Conservation (phyloP, 2,113 vertebrate species). For the Vulpes lagopus region DNA sequence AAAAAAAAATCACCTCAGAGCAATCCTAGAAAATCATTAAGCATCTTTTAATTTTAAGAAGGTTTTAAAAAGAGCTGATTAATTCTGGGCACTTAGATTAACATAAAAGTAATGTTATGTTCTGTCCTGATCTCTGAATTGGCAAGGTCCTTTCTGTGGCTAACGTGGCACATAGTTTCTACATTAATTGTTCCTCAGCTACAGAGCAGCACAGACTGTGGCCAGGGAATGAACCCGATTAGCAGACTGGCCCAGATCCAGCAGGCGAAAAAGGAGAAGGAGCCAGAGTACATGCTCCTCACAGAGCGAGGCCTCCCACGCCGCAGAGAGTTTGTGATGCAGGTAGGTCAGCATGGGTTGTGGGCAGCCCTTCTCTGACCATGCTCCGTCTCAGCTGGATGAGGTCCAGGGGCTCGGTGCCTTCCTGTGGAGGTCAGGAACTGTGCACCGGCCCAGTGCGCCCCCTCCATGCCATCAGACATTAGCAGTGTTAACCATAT, state of each 20-base stretch:
- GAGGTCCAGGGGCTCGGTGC: rapidly evolving
- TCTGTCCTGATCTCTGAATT: neutral
- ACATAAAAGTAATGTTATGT: neutral
- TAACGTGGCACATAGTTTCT: constrained; percentile 30
- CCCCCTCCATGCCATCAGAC: rapidly evolving
- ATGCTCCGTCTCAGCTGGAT: rapidly evolving
- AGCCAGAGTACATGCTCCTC: constrained; percentile 96
- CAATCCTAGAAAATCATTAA: neutral
- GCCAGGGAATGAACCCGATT: constrained; percentile 99
- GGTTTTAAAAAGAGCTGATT: neutral
- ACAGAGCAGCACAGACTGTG: constrained; percentile 96
- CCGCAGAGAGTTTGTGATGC: constrained; percentile 98
- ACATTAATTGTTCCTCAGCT: constrained; percentile 86
- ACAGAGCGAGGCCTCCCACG: constrained; percentile 96
- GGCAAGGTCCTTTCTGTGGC: neutral
- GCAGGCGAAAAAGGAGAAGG: constrained; percentile 99
- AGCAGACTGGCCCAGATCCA: constrained; percentile 99
- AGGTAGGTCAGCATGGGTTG: constrained; percentile 87
- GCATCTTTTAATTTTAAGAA: neutral
- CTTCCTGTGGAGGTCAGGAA: neutral
- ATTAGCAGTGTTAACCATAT: rapidly evolving
- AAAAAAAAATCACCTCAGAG: neutral
- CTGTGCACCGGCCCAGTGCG: rapidly evolving
- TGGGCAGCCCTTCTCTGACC: neutral
- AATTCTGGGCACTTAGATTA: neutral